Evolutionary conservation across 2,797 vertebrate genomes (phyloP), one percentile per base, ranked within the genome.

Genomic region (Crenuchus spilurus): DNA sequence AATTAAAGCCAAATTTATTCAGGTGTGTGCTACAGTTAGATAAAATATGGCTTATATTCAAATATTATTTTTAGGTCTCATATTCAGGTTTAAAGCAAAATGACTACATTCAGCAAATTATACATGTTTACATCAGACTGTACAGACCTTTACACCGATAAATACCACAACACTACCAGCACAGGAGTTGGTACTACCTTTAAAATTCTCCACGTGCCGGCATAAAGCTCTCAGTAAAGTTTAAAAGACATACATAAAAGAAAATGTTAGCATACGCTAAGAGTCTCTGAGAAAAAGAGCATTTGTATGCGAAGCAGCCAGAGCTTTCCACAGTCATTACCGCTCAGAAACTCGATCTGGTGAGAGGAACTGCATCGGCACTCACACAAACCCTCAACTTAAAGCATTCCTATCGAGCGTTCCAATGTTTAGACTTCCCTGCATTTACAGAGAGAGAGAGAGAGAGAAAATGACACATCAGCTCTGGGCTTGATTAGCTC

Each of bases 261-360:
- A 8, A 2, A 9, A 22, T 24, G 48, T 9, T 5, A 26, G 20
- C 11, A 35, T 20, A 10, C 55, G 37, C 9, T 37, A 37, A 31
- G 10, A 35, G 33, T 2, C 22, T 48, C 13, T 37, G 8, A 4
- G 16, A 30, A 35, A 51, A 46, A 33, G 28, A 16, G 30, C 8
- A n/a, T 54, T 2, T 24, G 31, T 33, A 18, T 6, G 26, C 39
- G 7, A 28, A 42, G 22, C 31, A 28, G 46, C 2, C 26, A 41
- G 54, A 30, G 51, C 8, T 41, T 70, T 64, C 9, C 41, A 71
- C 41, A 71, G 51, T 65, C 42, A 30, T 61, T 18, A 58, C 33
- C 58, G 48, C 22, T 35, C 26, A 14, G 52, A 58, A 77, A 67
- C 46, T 7, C 16, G 42, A 67, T 66, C 72, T 42, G 48, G 49